phyloP scores from a whole-genome alignment of 2,888 invertebrate species.

The Stenichneumon culpator region DNA sequence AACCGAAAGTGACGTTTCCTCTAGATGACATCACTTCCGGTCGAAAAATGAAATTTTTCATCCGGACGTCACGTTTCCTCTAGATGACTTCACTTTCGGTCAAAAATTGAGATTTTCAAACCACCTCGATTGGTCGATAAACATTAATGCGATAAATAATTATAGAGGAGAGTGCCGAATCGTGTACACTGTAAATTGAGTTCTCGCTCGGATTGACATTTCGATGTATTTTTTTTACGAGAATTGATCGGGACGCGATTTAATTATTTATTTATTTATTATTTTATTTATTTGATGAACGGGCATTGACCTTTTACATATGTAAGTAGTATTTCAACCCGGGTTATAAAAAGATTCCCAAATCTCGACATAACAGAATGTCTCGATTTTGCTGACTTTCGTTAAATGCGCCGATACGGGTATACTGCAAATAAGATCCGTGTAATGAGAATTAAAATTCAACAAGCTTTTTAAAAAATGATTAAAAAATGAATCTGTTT shows the following conservation, averaged over 20 bases:
- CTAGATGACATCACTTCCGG: too few species aligned
- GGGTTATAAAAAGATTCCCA: neutral
- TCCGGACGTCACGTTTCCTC: too few species aligned
- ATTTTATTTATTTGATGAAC: neutral
- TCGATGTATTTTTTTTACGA: neutral
- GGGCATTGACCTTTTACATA: too few species aligned
- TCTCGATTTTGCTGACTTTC: neutral
- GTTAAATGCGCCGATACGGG: neutral
- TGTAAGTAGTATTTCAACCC: too few species aligned
- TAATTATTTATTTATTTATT: too few species aligned
- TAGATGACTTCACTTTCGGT: too few species aligned
- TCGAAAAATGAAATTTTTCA: too few species aligned
- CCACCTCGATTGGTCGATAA: conserved; percentile 1
- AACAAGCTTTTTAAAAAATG: neutral
- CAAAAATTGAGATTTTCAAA: too few species aligned
- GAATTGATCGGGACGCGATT: neutral
- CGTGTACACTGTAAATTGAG: neutral
- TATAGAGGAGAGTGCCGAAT: neutral
- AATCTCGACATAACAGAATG: neutral
- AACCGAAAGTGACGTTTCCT: too few species aligned
- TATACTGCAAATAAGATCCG: neutral
- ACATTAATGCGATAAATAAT: neutral
- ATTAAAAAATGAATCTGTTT: too few species aligned
- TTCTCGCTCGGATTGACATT: neutral
- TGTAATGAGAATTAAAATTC: neutral